Percentiles rank a stretch among this genome's conserved stretches.
Conservation (phyloP, 2,113 vertebrate species). For the Glaucomys volans region DNA sequence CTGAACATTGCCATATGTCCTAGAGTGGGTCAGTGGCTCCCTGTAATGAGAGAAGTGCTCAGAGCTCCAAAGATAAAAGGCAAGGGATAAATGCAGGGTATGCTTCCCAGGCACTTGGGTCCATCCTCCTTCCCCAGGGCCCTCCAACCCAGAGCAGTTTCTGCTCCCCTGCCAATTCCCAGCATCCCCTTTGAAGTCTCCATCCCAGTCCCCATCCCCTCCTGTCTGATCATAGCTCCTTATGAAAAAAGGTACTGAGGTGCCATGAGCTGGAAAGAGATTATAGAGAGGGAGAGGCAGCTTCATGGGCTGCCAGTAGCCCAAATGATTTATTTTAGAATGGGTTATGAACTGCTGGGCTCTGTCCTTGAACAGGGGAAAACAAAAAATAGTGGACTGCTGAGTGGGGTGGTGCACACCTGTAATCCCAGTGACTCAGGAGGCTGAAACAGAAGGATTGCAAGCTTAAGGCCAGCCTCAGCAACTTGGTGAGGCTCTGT, state of each 20-base stretch:
- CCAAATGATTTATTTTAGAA: slow-evolving; percentile 29
- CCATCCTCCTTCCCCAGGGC: not conserved
- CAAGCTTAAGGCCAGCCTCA: too few species aligned
- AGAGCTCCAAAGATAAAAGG: slow-evolving; percentile 62
- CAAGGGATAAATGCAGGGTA: slow-evolving; percentile 48
- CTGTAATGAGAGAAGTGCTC: slow-evolving; percentile 9
- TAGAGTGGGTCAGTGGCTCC: slow-evolving; percentile 2
- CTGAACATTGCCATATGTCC: slow-evolving; percentile 48
- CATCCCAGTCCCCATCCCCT: not conserved
- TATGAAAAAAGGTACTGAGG: not conserved
- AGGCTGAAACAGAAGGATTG: too few species aligned
- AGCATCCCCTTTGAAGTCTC: slow-evolving; percentile 39
- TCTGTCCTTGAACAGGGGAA: not conserved
- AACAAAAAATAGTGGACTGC: not conserved
- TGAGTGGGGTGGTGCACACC: too few species aligned
- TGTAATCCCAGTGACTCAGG: too few species aligned
- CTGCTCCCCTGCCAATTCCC: slow-evolving; percentile 10
- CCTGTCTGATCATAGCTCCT: slow-evolving; percentile 6
- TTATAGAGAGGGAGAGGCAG: not conserved
- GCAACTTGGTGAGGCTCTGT: too few species aligned
- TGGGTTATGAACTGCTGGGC: not conserved
- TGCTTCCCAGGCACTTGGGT: not conserved
- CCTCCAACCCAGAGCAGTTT: not conserved
- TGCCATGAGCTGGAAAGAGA: slow-evolving; percentile 10
- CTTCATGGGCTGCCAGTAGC: not conserved